Conservation (phyloP, 2,888 invertebrate species). For the Acleris sparsana region DNA sequence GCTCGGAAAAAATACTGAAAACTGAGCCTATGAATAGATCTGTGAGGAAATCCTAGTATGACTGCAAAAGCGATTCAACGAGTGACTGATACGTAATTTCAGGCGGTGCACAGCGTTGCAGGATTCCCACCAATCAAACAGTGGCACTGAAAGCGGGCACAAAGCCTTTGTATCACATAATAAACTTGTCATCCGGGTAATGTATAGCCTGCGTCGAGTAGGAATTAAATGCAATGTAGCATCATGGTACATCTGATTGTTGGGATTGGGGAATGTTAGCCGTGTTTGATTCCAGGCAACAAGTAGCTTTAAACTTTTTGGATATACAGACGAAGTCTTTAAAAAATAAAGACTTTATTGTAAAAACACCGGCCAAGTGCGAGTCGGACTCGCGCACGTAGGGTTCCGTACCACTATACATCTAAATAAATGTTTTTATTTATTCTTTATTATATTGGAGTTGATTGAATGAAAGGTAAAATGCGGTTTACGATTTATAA, state of each 20-base stretch:
- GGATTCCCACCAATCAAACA: slow-evolving; percentile 62
- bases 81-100: slow-evolving; percentile 24
- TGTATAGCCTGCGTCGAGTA: slow-evolving; percentile 44
- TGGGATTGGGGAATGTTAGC: neutral
- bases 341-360: neutral
- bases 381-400: no score
- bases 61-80: slow-evolving; percentile 28
- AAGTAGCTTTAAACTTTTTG: neutral
- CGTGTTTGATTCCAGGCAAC: neutral
- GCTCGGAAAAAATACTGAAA: neutral
- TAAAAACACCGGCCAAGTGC: no score
- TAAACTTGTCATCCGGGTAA: slow-evolving; percentile 55
- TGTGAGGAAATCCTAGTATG: slow-evolving; percentile 5
- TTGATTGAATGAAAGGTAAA: no score
- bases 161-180: slow-evolving; percentile 67
- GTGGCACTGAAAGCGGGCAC: slow-evolving; percentile 54
- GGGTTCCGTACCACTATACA: no score
- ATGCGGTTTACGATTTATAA: no score
- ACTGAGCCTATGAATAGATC: slow-evolving; percentile 6
- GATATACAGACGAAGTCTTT: neutral
- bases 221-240: slow-evolving; percentile 45
- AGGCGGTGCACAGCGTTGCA: neutral
- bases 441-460: no score
- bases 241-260: slow-evolving; percentile 7
- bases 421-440: no score